Conservation (phyloP, 2,888 invertebrate genomes). For the Coenonympha glycerion region DNA sequence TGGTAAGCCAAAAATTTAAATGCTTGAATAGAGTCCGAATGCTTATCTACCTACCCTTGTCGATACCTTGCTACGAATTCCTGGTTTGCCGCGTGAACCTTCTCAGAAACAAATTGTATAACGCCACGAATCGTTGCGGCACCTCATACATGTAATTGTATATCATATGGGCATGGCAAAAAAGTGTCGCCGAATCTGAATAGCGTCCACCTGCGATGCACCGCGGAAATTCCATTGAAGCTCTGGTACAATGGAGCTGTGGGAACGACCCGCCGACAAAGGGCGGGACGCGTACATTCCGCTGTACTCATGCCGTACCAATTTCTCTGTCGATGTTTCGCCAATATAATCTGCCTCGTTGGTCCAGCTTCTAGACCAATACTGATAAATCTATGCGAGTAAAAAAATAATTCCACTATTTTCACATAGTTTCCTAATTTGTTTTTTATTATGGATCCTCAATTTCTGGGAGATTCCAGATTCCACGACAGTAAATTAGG, state of each 20-base stretch:
- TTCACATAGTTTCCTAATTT: too few species aligned
- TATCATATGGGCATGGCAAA: conserved; percentile 13
- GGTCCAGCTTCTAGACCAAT: too few species aligned
- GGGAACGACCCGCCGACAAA: conserved; percentile 30
- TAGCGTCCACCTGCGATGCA: conserved; percentile 24
- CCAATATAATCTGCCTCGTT: background rate
- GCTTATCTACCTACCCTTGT: too few species aligned
- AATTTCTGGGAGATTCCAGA: too few species aligned
- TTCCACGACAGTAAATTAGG: too few species aligned
- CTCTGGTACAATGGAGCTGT: conserved; percentile 30
- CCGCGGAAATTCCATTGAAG: conserved; percentile 35
- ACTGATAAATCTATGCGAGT: too few species aligned
- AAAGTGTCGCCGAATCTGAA: conserved; percentile 24
- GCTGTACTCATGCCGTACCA: conserved; percentile 3
- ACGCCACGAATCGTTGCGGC: background rate
- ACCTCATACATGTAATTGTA: conserved; percentile 6
- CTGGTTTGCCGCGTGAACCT: background rate
- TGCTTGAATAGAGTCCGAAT: too few species aligned
- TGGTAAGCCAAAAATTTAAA: too few species aligned
- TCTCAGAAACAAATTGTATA: background rate
- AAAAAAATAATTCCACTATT: too few species aligned
- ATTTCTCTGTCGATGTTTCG: background rate
- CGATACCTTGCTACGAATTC: too few species aligned
- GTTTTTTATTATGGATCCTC: too few species aligned
- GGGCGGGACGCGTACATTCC: conserved; percentile 22